Conservation (phyloP, 2,888 invertebrate species). For the Agrochola lychnidis region DNA sequence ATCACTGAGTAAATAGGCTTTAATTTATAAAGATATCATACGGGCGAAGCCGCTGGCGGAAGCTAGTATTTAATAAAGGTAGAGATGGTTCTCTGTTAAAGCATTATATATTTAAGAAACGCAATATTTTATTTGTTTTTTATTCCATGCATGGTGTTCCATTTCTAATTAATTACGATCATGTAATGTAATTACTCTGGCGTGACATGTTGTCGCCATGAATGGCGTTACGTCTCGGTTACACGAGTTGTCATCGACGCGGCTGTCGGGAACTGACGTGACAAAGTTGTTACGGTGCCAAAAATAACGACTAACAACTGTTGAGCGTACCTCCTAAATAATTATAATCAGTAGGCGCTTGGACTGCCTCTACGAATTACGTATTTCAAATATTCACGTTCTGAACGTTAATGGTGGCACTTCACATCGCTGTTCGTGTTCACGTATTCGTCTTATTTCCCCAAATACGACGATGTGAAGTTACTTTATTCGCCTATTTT, state of each 20-base stretch:
- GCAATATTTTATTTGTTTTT: background rate
- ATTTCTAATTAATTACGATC: background rate
- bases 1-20: too few species aligned
- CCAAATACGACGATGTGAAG: too few species aligned
- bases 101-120: background rate
- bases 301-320: constrained; percentile 46
- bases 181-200: constrained; percentile 1
- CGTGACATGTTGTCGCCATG: constrained; percentile 27
- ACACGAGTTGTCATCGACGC: constrained; percentile 41
- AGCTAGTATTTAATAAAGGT: background rate
- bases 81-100: background rate
- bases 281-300: constrained; percentile 50
- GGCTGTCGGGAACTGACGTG: constrained; percentile 32
- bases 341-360: constrained; percentile 48
- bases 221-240: constrained; percentile 46
- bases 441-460: too few species aligned
- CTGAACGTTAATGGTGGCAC: background rate
- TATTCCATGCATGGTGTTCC: background rate
- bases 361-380: constrained; percentile 20
- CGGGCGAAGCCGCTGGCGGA: too few species aligned
- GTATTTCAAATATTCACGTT: constrained; percentile 27
- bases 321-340: constrained; percentile 41
- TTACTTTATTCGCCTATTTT: too few species aligned
- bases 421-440: too few species aligned
- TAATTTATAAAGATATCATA: too few species aligned